Percentiles rank a stretch among this genome's conserved stretches.
phyloP scores from a whole-genome alignment of 1,140 invertebrate genomes.

The Drosophila pandora region DNA sequence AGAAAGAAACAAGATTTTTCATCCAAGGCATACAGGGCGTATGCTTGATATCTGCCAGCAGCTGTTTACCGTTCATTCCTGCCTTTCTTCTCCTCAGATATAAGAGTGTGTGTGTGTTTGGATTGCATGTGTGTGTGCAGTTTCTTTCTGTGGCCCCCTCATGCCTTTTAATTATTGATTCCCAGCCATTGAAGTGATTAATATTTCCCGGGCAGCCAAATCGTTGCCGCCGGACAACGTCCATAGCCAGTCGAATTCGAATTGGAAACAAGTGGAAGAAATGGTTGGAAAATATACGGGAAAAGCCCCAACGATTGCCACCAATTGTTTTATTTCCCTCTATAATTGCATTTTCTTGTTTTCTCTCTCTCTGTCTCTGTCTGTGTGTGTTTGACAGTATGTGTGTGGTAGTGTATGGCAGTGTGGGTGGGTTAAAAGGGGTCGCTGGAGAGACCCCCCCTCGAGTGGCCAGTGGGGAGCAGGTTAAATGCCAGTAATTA shows the following conservation, averaged over 20 bases:
- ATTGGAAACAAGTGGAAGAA: background rate
- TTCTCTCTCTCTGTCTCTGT: slow-evolving; percentile 8
- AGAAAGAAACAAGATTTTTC: background rate
- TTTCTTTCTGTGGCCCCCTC: slow-evolving; percentile 9
- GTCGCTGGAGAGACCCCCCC: background rate
- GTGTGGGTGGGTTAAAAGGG: background rate
- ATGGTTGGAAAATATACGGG: background rate
- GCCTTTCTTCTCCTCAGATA: no score
- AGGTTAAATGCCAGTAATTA: slow-evolving; percentile 34
- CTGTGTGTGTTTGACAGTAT: background rate
- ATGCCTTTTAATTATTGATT: slow-evolving; percentile 78
- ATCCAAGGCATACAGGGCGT: slow-evolving; percentile 21
- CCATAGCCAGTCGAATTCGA: background rate
- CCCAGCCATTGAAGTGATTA: slow-evolving; percentile 64
- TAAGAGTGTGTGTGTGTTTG: no score
- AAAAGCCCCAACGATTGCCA: slow-evolving; percentile 30
- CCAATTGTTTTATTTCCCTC: slow-evolving; percentile 65
- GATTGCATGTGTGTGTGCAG: slow-evolving; percentile 1
- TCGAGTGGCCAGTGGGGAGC: slow-evolving; percentile 1
- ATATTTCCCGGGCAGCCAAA: slow-evolving; percentile 54
- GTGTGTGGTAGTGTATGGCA: background rate
- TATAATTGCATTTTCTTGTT: slow-evolving; percentile 78
- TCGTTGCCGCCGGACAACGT: slow-evolving; percentile 27
- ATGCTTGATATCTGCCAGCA: slow-evolving; percentile 38
- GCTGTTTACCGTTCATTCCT: slow-evolving; percentile 1